Percentiles rank a stretch among this genome's conserved stretches.
Conservation (phyloP, 2,797 vertebrate species). For the Zonotrichia albicollis region DNA sequence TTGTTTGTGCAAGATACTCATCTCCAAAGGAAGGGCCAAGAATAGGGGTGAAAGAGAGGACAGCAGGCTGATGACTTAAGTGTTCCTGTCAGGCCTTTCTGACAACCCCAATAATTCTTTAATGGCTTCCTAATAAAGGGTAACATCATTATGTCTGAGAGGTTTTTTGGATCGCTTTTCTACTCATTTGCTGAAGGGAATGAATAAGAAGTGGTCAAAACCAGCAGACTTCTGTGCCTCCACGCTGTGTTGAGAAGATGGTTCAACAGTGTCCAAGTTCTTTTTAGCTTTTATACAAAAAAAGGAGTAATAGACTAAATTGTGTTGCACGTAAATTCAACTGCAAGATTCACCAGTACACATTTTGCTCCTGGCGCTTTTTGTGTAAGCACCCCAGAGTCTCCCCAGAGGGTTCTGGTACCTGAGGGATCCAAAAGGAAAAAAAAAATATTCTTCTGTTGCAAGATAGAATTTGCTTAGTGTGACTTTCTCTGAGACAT, state of each 20-base stretch:
- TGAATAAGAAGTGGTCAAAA: not conserved
- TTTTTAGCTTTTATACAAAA: not conserved
- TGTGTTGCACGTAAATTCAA: not conserved
- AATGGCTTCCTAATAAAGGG: constrained; percentile 60
- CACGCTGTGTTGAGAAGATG: not conserved
- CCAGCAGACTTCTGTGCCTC: not conserved
- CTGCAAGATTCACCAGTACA: not conserved
- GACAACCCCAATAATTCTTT: constrained; percentile 44
- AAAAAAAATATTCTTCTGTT: not conserved
- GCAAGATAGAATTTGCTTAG: constrained; percentile 29
- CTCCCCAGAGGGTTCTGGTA: not conserved
- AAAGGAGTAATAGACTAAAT: not conserved
- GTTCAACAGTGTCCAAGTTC: not conserved
- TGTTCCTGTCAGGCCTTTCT: constrained; percentile 40
- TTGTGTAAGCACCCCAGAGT: not conserved
- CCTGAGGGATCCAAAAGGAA: not conserved
- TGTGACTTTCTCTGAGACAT: constrained; percentile 57
- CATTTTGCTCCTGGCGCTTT: not conserved
- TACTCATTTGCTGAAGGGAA: not conserved
- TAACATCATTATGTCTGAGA: constrained; percentile 20
- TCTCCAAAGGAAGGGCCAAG: constrained; percentile 62
- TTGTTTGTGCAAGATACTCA: constrained; percentile 60
- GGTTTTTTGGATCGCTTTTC: not conserved
- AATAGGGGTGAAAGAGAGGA: constrained; percentile 66
- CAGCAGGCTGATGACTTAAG: constrained; percentile 46